phyloP scores from a whole-genome alignment of 2,888 invertebrate genomes.

The Hedychridium roseum region DNA sequence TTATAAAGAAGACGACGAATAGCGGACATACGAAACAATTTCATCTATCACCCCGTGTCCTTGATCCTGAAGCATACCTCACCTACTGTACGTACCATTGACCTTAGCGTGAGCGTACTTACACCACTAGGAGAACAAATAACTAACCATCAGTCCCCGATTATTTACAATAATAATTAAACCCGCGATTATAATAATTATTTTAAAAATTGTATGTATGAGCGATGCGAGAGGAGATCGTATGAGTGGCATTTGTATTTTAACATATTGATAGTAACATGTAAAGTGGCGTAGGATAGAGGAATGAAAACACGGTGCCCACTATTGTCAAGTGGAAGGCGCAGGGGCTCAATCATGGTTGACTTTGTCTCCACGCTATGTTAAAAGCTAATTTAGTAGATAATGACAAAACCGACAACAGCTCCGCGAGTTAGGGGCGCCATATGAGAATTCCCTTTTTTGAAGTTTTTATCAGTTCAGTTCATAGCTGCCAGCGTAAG shows the following conservation, averaged over 20 bases:
- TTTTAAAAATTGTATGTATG: constrained; percentile 63
- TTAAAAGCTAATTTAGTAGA: constrained; percentile 34
- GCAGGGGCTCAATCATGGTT: constrained; percentile 54
- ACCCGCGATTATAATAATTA: constrained; percentile 62
- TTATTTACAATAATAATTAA: constrained; percentile 61
- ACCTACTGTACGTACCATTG: constrained; percentile 65
- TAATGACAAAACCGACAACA: constrained; percentile 25
- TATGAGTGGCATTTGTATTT: constrained; percentile 64
- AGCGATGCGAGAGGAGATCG: constrained; percentile 49
- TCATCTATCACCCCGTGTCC: constrained; percentile 64
- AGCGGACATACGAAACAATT: constrained; percentile 61
- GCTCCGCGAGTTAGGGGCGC: constrained; percentile 6
- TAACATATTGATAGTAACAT: constrained; percentile 64
- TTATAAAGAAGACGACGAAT: constrained; percentile 70
- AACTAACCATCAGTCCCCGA: constrained; percentile 59
- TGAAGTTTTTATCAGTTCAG: constrained; percentile 42
- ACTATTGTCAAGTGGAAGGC: constrained; percentile 39
- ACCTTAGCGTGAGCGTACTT: constrained; percentile 65
- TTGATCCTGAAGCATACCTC: constrained; percentile 63
- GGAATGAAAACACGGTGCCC: constrained; percentile 37
- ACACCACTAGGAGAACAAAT: constrained; percentile 61
- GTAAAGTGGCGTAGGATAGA: constrained; percentile 62
- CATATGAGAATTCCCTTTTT: constrained; percentile 19
- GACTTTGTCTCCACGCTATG: constrained; percentile 43
- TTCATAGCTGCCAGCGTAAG: constrained; percentile 49